Base-by-base conservation (phyloP, 1,140 invertebrate species). In the Condylostylus longicornis region DNA sequence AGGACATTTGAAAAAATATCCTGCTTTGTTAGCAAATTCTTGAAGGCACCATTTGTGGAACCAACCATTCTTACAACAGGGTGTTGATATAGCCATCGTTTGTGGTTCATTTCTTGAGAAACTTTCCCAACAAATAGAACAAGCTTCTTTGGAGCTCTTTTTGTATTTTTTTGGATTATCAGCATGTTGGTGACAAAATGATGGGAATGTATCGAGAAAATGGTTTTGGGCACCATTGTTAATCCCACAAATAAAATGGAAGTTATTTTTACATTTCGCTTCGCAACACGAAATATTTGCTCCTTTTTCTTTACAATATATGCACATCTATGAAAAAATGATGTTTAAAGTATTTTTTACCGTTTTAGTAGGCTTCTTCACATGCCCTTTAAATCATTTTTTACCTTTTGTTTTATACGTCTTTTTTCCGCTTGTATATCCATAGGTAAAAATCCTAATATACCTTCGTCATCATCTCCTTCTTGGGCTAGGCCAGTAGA, bases 1-100 rank as follows among this genome's bases (percentile, higher is more conserved):
- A 0, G 77, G 77, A 60, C 77, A 81, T 47, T 75, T 77, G 28
- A 79, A 66, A 44, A 74, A 77, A 46, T 79, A 70, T 9, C 72
- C 70, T 31, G 69, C 61, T 44, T 51, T 64, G 2, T 62, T 33
- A 1, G 70, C 68, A 44, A 65, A 60, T 45, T 49, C 50, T 61
- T 69, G 52, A 20, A 72, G 46, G 49, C 70, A 72, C 9, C 40
- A 22, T 31, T 62, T 49, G 45, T 71, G 69, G 44, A 68, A 70
- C 53, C 62, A 67, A 23, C 57, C 49, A 35, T 58, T 59, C 21
- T 48, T 45, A 45, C 70, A 73, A 48, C 70, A 73, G 4, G 67
- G 62, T 12, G 3, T 18, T 36, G 17, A 10, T 7, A n/a, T 37
- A 10, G n/a, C 17, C 34, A 9, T 14, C 23, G 10, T n/a, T n/a